phyloP scores from a whole-genome alignment of 1,140 invertebrate genomes.

The Cecropterus lyciades region DNA sequence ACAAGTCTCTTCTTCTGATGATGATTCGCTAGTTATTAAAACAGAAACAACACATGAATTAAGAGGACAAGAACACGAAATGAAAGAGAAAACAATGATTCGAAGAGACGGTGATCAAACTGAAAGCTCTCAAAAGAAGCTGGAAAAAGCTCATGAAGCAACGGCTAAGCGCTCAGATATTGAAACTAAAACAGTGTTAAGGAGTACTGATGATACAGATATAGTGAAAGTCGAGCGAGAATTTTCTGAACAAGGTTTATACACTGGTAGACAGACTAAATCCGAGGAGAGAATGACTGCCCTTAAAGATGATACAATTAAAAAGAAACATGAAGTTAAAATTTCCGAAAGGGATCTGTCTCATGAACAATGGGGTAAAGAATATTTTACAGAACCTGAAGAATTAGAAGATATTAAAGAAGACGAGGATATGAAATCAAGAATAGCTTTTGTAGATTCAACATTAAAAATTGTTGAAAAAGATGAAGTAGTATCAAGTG shows the following conservation, averaged over 20 bases:
- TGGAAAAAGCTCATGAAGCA: conserved; percentile 81
- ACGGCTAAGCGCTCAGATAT: conserved; percentile 75
- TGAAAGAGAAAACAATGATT: conserved; percentile 77
- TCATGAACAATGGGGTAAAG: conserved; percentile 83
- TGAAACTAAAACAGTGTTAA: conserved; percentile 78
- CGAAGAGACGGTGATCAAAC: conserved; percentile 76
- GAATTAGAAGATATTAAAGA: conserved; percentile 77
- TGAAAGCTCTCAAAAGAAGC: conserved; percentile 76
- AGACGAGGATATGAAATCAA: conserved; percentile 68
- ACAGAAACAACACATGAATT: conserved; percentile 79
- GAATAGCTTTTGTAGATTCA: conserved; percentile 74
- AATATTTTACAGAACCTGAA: conserved; percentile 81
- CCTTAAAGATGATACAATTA: conserved; percentile 79
- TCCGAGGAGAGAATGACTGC: conserved; percentile 83
- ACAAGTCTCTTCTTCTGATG: conserved; percentile 78
- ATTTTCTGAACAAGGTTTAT: conserved; percentile 79
- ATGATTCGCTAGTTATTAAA: conserved; percentile 81
- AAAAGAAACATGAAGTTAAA: conserved; percentile 81
- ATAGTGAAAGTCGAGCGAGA: conserved; percentile 76
- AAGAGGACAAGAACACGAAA: conserved; percentile 78
- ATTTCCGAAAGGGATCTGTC: conserved; percentile 82
- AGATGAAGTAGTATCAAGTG: conserved; percentile 74
- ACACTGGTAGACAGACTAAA: conserved; percentile 80
- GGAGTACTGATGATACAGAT: conserved; percentile 74
- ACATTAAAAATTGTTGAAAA: conserved; percentile 77